These are phyloP conservation scores for Drosophila nr. perissopoda DNA, from an alignment of 2,888 invertebrate species.

Conservation along the genomic window DNA sequence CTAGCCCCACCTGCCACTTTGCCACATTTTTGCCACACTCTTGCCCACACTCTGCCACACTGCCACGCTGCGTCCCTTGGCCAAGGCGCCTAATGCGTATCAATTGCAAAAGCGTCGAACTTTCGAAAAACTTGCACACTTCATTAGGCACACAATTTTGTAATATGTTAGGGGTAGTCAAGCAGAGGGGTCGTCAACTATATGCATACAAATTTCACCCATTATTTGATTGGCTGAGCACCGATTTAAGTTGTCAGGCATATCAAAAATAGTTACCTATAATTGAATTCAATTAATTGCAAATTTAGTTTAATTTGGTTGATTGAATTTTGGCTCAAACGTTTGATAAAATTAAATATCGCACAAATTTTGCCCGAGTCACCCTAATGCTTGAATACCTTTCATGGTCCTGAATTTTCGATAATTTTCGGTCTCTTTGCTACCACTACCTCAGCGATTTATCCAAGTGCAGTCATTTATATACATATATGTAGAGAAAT, in stretches of 20 bases:
- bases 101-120: slow-evolving; percentile 57
- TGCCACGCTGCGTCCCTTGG: slow-evolving; percentile 2
- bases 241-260: not conserved
- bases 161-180: slow-evolving; percentile 28
- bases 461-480: slow-evolving; percentile 22
- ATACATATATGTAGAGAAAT: not conserved
- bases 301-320: not conserved
- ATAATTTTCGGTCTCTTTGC: slow-evolving; percentile 5
- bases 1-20: slow-evolving; percentile 13
- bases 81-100: slow-evolving; percentile 48
- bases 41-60: no score
- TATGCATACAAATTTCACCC: not conserved
- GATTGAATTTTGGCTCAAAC: not conserved
- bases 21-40: not conserved
- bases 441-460: slow-evolving; percentile 13
- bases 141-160: slow-evolving; percentile 59
- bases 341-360: not conserved
- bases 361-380: slow-evolving; percentile 6
- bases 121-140: slow-evolving; percentile 64
- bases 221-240: not conserved
- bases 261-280: not conserved
- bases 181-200: not conserved
- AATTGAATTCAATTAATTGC: not conserved
- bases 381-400: slow-evolving; percentile 19
- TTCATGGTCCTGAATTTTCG: slow-evolving; percentile 21